These are phyloP conservation scores for Ochotona curzoniae DNA, from an alignment of 2,113 vertebrate genomes.

Conservation along the genomic window DNA sequence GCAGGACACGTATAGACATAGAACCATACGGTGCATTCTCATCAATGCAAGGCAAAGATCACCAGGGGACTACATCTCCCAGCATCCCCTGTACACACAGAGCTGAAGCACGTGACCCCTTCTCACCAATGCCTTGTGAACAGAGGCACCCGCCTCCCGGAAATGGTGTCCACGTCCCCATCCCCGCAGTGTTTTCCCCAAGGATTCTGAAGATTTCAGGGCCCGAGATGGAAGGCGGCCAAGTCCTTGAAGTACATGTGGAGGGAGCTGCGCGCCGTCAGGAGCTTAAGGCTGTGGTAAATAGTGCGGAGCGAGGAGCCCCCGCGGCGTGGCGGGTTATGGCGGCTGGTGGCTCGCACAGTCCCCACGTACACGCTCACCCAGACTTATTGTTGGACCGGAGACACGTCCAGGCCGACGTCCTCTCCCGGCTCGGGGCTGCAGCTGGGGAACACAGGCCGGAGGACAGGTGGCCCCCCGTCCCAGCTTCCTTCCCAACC, in stretches of 20 bases:
- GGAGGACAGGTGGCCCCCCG: no score
- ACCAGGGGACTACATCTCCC: not conserved
- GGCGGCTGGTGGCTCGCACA: no score
- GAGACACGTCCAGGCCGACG: not conserved
- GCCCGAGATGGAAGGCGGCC: not conserved
- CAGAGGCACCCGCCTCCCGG: conserved; percentile 9
- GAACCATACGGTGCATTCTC: no score
- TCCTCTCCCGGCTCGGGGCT: no score
- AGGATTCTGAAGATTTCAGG: not conserved
- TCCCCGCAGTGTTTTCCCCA: no score
- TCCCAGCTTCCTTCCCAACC: not conserved
- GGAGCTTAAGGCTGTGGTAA: no score
- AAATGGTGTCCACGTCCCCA: not conserved
- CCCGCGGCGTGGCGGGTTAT: no score
- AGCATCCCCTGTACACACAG: not conserved
- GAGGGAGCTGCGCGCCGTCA: not conserved
- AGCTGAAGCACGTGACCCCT: not conserved
- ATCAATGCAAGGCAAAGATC: no score
- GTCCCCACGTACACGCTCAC: no score
- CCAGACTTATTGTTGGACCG: not conserved
- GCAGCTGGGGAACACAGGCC: no score
- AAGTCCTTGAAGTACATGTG: not conserved
- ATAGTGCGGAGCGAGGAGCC: no score
- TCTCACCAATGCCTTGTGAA: not conserved
- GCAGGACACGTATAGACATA: no score